phyloP scores from a whole-genome alignment of 2,113 vertebrate genomes.

The Grus americana region DNA sequence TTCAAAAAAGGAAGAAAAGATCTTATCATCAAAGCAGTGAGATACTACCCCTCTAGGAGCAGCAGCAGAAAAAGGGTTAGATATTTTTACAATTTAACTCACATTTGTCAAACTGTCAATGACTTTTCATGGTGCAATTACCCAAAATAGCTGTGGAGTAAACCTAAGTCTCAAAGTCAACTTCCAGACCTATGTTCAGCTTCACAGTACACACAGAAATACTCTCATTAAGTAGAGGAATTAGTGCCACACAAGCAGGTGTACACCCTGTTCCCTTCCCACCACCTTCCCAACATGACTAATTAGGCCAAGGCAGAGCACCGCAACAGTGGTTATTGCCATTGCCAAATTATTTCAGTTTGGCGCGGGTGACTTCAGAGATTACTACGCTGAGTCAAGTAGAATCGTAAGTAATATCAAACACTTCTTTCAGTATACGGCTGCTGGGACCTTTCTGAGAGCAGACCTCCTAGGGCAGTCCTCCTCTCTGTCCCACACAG shows the following conservation, averaged over 20 bases:
- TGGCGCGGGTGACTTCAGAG: not conserved
- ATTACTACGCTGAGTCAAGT: too few relatives aligned
- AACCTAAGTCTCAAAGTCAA: not conserved
- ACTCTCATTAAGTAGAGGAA: not conserved
- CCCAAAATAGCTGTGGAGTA: not conserved
- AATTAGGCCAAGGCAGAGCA: not conserved
- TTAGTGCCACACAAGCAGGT: not conserved
- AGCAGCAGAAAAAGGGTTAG: not conserved
- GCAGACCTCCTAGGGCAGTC: not conserved
- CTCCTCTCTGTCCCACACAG: not conserved
- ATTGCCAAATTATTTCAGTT: not conserved
- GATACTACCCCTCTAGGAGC: not conserved
- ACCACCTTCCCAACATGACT: not conserved
- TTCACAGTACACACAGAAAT: not conserved
- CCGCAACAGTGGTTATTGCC: not conserved
- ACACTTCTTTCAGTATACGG: not conserved
- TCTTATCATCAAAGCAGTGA: not conserved
- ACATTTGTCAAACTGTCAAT: not conserved
- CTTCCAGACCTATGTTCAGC: not conserved
- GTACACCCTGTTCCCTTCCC: not conserved
- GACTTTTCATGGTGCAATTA: not conserved
- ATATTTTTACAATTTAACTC: not conserved
- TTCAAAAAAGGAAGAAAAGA: not conserved
- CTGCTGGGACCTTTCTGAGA: not conserved
- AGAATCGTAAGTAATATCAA: not conserved